Percentiles rank a stretch among this genome's conserved stretches.
phyloP scores from a whole-genome alignment of 2,888 invertebrate genomes.

The Bombylius major region DNA sequence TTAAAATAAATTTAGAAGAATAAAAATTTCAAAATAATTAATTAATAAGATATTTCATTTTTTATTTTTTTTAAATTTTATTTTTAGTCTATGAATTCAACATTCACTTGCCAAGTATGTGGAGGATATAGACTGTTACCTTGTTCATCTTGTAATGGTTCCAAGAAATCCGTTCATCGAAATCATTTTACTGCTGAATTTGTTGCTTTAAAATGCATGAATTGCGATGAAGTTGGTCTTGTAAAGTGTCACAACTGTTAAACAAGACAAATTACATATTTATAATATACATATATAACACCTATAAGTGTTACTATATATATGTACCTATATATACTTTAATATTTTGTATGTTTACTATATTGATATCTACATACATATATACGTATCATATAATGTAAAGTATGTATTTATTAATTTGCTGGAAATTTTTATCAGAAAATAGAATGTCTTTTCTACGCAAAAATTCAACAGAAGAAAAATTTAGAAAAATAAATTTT shows the following conservation, averaged over 20 bases:
- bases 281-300: too few relatives aligned
- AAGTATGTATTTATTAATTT: too few relatives aligned
- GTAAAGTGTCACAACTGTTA: constrained; percentile 78
- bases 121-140: constrained; percentile 86
- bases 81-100: constrained; percentile 64
- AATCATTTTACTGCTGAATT: constrained; percentile 92
- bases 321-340: too few relatives aligned
- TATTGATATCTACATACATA: too few relatives aligned
- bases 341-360: too few relatives aligned
- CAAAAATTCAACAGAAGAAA: too few relatives aligned
- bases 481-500: too few relatives aligned
- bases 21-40: background rate
- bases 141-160: constrained; percentile 86
- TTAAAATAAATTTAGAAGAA: background rate
- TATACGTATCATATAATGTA: too few relatives aligned
- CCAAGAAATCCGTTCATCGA: constrained; percentile 88
- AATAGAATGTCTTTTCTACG: too few relatives aligned
- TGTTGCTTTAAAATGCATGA: constrained; percentile 87
- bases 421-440: too few relatives aligned
- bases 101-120: constrained; percentile 73
- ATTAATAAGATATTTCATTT: background rate
- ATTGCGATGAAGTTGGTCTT: constrained; percentile 89
- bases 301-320: too few relatives aligned
- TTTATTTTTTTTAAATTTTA: too few relatives aligned
- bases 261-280: constrained; percentile 8